A percentile compares a stretch with the other conserved stretches of the same genome.
Conservation (phyloP, 2,113 vertebrate genomes). For the Hippocampus abdominalis region DNA sequence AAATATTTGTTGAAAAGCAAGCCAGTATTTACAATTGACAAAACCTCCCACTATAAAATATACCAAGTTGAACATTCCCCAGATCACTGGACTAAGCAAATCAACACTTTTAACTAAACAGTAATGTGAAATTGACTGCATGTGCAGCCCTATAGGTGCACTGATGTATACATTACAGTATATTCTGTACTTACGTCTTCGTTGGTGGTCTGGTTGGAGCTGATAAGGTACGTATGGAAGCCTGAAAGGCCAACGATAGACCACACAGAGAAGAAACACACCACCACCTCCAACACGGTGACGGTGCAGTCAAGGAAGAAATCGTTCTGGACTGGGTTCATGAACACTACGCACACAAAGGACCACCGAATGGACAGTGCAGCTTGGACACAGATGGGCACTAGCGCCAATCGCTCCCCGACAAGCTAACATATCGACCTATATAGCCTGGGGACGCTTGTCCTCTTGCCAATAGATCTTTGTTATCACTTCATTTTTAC, state of each 20-base stretch:
- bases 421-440: constrained; percentile 39
- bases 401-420: background rate
- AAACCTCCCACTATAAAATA: background rate
- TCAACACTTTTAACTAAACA: background rate
- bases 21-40: background rate
- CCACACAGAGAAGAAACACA: constrained; percentile 98
- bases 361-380: background rate
- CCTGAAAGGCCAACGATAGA: constrained; percentile 97
- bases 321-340: background rate
- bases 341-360: background rate
- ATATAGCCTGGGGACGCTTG: constrained; percentile 30
- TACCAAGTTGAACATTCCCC: background rate
- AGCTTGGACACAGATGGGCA: background rate
- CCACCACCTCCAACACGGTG: constrained; percentile 95
- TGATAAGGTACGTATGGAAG: constrained; percentile 97
- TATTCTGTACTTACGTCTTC: constrained; percentile 87
- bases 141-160: background rate
- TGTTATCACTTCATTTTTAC: constrained; percentile 40
- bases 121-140: background rate
- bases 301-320: constrained; percentile 77
- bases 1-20: background rate
- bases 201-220: constrained; percentile 99
- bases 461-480: constrained; percentile 34
- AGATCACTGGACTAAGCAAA: background rate
- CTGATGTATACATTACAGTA: background rate